Base-by-base conservation (phyloP, 2,113 vertebrate species). In the Phyllostomus discolor region DNA sequence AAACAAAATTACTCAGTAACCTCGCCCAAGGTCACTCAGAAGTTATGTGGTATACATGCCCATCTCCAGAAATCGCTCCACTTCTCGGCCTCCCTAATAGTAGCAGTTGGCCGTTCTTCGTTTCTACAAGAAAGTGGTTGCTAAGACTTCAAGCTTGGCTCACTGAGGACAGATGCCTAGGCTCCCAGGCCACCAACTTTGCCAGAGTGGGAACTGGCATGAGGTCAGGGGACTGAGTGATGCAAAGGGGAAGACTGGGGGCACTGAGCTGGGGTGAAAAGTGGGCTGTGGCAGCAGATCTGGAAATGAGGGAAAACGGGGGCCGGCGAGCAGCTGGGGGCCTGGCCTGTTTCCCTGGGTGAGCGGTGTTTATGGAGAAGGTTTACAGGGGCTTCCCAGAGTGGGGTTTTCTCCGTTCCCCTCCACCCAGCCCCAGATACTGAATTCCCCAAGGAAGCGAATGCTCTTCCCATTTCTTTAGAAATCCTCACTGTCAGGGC, bases 261-360 rank as follows among this genome's bases (percentile, higher is more conserved):
- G 87, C 24, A 0, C 38, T 19, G 64, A 84, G 52, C 64, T 59
- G 70, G 20, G n/a, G 33, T 48, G 20, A 1, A 35, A 66, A 64
- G 17, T 1, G 20, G n/a, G 26, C 35, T 75, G 14, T 78, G 76
- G 91, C 64, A n/a, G 52, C 24, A 62, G 64, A 15, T 5, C 43
- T 91, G 75, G 54, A 87, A 67, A 41, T 15, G 19, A 38, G 76
- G 67, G 38, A 46, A 26, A 38, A 31, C 2, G 12, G 11, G 38
- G 6, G 54, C 2, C 3, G 9, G 2, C 2, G 12, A 48, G 11
- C 0, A 22, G 52, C 38, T 46, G 5, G 19, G 6, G 43, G 48
- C 17, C 85, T 57, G 43, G 50, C 79, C 26, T 9, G 5, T 43
- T 35, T 1, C 3, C 9, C 54, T 38, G 66, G 24, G 20, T 0